Evolutionary conservation across 1,140 invertebrate species (phyloP).

Genomic region (Drosophila willistoni): DNA sequence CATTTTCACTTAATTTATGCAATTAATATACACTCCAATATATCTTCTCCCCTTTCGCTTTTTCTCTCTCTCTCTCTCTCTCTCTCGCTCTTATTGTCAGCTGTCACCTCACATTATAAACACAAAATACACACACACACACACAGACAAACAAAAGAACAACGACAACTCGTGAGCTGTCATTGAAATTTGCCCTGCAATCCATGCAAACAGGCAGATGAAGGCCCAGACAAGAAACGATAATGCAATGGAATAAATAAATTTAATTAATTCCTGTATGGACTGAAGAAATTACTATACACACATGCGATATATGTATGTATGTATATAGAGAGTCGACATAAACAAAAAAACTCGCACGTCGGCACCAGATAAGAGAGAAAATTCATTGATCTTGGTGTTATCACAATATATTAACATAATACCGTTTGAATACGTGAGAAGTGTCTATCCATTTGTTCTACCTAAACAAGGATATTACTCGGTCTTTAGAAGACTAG

Average conservation of each 20-base stretch:
- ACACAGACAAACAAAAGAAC: conserved; percentile 38
- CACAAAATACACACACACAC: conserved; percentile 57
- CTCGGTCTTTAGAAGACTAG: too few relatives aligned
- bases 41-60: conserved; percentile 25
- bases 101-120: conserved; percentile 65
- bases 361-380: neutral
- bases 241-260: conserved; percentile 63
- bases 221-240: conserved; percentile 40
- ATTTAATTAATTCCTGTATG: conserved; percentile 52
- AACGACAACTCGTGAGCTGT: conserved; percentile 58
- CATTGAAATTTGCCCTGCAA: conserved; percentile 63
- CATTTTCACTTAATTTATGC: conserved; percentile 76
- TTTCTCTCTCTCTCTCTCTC: neutral
- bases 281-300: conserved; percentile 11
- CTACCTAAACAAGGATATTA: too few relatives aligned
- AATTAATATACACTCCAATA: conserved; percentile 77
- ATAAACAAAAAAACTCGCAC: neutral
- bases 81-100: conserved; percentile 9
- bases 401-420: neutral
- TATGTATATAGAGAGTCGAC: neutral
- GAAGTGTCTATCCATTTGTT: neutral
- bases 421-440: neutral
- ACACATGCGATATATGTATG: neutral
- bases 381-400: neutral
- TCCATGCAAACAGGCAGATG: conserved; percentile 67